phyloP scores from a whole-genome alignment of 2,113 vertebrate genomes.

The Rallus limicola region DNA sequence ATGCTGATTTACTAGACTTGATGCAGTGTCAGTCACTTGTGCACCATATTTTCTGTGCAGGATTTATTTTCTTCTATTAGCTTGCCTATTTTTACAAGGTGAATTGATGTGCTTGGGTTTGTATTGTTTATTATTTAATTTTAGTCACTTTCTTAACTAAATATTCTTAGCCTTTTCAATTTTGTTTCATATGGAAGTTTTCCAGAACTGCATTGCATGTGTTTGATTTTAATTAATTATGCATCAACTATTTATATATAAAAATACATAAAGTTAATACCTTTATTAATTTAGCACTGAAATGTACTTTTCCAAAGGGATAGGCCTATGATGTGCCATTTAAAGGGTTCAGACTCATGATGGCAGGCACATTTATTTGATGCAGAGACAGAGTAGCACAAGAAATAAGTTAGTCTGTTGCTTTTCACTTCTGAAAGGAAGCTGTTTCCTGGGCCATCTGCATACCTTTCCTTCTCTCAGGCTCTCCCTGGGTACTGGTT shows the following conservation, averaged over 20 bases:
- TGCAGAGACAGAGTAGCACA: not conserved
- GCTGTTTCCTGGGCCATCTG: not conserved
- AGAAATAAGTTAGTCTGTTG: not conserved
- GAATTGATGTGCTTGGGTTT: not conserved
- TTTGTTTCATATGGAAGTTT: not conserved
- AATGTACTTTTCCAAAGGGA: not conserved
- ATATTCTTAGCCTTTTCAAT: constrained; percentile 1
- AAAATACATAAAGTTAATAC: not conserved
- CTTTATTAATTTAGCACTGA: not conserved
- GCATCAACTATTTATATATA: not conserved
- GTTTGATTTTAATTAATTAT: constrained; percentile 50
- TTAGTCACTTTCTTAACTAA: constrained; percentile 7
- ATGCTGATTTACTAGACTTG: not conserved
- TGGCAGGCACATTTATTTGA: not conserved
- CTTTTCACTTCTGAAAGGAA: not conserved
- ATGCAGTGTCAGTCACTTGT: not conserved
- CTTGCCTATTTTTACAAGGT: not conserved
- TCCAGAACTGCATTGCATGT: not conserved
- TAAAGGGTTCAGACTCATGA: not conserved
- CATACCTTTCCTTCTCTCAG: not conserved
- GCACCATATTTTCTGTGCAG: not conserved
- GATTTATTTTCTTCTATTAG: not conserved
- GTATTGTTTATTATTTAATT: not conserved
- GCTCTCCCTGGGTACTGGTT: not conserved
- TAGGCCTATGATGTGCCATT: not conserved